Conservation (phyloP, 2,113 vertebrate species). For the Silurus meridionalis region DNA sequence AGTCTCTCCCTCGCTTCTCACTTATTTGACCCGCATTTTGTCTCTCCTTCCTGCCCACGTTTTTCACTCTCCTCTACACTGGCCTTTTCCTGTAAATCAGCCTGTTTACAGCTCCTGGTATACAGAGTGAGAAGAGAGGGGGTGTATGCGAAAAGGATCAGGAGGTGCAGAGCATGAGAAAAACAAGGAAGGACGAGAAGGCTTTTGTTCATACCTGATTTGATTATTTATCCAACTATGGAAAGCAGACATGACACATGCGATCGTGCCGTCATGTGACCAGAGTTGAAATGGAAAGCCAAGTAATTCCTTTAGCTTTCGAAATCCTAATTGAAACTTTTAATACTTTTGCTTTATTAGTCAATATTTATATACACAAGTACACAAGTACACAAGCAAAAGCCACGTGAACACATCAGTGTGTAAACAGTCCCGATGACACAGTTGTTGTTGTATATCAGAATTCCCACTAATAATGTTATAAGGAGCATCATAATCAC, state of each 20-base stretch:
- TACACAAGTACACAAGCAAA: no score
- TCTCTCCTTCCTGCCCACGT: conserved; percentile 3
- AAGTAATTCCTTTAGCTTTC: background rate
- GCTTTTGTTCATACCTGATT: background rate
- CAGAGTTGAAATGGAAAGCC: no score
- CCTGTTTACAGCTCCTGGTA: background rate
- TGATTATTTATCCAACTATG: background rate
- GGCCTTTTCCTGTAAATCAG: background rate
- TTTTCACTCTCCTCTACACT: background rate
- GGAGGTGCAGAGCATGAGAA: background rate
- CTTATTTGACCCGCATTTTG: background rate
- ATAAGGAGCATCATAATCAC: conserved; percentile 3
- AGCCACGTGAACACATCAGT: background rate
- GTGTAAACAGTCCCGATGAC: background rate
- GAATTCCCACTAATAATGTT: conserved; percentile 3
- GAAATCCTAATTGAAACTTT: background rate
- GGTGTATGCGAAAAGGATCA: background rate
- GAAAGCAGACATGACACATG: background rate
- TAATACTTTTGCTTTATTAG: no score
- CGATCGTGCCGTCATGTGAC: background rate
- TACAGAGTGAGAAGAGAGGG: background rate
- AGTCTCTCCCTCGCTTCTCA: conserved; percentile 9
- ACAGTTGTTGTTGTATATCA: background rate
- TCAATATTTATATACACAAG: no score
- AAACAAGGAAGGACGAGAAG: background rate